Conservation (phyloP, 2,113 vertebrate species). For the Nerophis lumbriciformis region DNA sequence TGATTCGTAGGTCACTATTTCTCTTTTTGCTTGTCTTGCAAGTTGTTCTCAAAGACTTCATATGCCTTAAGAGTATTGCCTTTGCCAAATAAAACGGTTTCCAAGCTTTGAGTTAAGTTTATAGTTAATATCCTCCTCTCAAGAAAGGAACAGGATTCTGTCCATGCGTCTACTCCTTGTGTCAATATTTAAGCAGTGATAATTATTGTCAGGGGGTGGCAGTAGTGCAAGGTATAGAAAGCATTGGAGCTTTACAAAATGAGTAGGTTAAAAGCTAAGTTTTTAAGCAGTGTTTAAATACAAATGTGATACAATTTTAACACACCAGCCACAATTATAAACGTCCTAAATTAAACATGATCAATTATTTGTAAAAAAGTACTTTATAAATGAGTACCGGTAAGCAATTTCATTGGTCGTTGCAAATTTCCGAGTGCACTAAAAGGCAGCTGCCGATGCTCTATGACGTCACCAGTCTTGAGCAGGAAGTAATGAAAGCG, state of each 20-base stretch:
- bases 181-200: conserved; percentile 53
- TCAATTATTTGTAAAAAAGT: too few species aligned
- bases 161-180: conserved; percentile 16
- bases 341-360: too few species aligned
- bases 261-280: too few species aligned
- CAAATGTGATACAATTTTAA: too few species aligned
- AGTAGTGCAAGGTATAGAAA: background rate
- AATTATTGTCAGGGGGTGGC: background rate
- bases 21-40: background rate
- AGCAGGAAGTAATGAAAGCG: conserved; percentile 51
- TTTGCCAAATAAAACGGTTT: conserved; percentile 58
- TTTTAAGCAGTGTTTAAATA: too few species aligned
- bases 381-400: too few species aligned
- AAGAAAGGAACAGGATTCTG: conserved; percentile 1
- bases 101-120: background rate
- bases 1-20: background rate
- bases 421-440: conserved; percentile 9
- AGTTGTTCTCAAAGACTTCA: background rate
- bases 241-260: too few species aligned
- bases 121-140: conserved; percentile 2
- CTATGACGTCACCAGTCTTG: conserved; percentile 40
- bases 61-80: conserved; percentile 37
- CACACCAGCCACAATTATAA: too few species aligned
- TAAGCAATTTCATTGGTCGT: background rate
- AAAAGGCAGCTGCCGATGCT: conserved; percentile 27